These are phyloP conservation scores for Sesamia inferens DNA, from an alignment of 2,888 invertebrate genomes.

Conservation along the genomic window DNA sequence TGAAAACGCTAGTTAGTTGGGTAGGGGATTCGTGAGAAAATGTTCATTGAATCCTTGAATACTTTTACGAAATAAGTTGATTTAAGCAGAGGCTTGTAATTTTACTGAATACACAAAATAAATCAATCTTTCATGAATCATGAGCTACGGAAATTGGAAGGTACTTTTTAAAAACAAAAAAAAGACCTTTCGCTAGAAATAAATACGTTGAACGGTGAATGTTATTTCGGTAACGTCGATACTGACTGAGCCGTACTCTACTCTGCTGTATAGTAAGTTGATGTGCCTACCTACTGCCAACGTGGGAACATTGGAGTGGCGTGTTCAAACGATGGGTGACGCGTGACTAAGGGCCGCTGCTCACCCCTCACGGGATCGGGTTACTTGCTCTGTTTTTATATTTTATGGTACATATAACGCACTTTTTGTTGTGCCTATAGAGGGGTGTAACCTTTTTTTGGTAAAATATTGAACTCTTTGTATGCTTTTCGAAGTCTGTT, in stretches of 20 bases:
- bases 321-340: slow-evolving; percentile 52
- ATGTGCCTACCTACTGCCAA: slow-evolving; percentile 18
- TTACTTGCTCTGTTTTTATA: slow-evolving; percentile 55
- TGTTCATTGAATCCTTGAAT: slow-evolving; percentile 1
- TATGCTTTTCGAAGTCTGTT: slow-evolving; percentile 3
- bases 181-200: slow-evolving; percentile 34
- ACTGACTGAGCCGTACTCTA: slow-evolving; percentile 1
- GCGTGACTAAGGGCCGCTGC: slow-evolving; percentile 62
- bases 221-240: slow-evolving; percentile 47
- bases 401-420: slow-evolving; percentile 31
- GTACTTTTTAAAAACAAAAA: slow-evolving; percentile 35
- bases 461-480: slow-evolving; percentile 36
- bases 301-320: slow-evolving; percentile 53
- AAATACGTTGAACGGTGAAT: slow-evolving; percentile 31
- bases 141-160: slow-evolving; percentile 31
- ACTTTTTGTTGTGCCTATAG: slow-evolving; percentile 20
- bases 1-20: slow-evolving; percentile 34
- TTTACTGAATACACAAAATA: slow-evolving; percentile 17
- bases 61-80: background rate
- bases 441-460: background rate
- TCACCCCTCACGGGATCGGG: slow-evolving; percentile 53
- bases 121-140: slow-evolving; percentile 24
- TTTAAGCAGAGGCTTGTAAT: slow-evolving; percentile 9
- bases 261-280: slow-evolving; percentile 10
- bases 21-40: slow-evolving; percentile 15